A percentile compares a stretch with the other conserved stretches of the same genome.
Conservation (phyloP, 2,797 vertebrate species). For the Acipenser transmontanus region DNA sequence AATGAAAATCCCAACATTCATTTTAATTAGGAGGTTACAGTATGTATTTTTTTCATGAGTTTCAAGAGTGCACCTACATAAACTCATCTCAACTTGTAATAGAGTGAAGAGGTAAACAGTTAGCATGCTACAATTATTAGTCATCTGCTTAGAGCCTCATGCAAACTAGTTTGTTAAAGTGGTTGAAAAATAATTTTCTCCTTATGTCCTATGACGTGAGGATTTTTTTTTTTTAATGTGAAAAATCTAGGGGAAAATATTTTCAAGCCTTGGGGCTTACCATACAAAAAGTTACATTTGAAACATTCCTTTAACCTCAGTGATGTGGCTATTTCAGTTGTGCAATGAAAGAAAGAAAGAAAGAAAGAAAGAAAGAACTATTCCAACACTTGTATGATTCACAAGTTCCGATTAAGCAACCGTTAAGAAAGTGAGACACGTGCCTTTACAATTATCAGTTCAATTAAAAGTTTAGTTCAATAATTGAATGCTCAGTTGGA, state of each 20-base stretch:
- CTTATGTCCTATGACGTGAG: background rate
- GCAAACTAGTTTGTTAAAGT: background rate
- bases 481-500: too few relatives aligned
- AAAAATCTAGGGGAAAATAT: conserved; percentile 5
- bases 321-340: conserved; percentile 12
- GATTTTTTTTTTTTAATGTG: too few relatives aligned
- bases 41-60: too few relatives aligned
- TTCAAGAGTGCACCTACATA: too few relatives aligned
- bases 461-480: too few relatives aligned
- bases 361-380: background rate
- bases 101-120: background rate
- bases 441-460: too few relatives aligned
- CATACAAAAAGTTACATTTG: conserved; percentile 13
- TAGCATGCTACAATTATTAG: background rate
- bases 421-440: too few relatives aligned
- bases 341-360: background rate
- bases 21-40: too few relatives aligned
- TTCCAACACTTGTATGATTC: too few relatives aligned
- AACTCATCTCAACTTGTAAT: too few relatives aligned
- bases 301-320: conserved; percentile 14
- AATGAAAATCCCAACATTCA: too few relatives aligned
- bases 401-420: too few relatives aligned
- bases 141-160: background rate
- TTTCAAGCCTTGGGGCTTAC: conserved; percentile 16
- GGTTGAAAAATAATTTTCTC: background rate